Evolutionary conservation across 2,888 invertebrate species (phyloP).

Genomic region (Blastobasis adustella): DNA sequence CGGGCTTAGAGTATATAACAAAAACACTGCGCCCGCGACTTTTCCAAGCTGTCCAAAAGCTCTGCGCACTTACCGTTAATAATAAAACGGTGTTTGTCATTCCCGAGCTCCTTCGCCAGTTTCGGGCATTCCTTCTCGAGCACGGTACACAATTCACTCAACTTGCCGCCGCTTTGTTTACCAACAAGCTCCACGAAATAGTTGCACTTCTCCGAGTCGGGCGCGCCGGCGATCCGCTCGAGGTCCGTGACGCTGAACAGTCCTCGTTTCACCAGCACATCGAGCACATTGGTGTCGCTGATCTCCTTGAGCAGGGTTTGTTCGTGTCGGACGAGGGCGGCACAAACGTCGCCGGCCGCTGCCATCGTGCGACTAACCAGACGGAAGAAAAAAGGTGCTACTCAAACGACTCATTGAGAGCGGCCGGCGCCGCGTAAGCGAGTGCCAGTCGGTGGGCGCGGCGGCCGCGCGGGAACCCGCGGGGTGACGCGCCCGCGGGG

Average conservation of each 20-base stretch:
- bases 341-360: constrained; percentile 72
- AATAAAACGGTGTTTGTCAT: constrained; percentile 71
- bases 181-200: constrained; percentile 77
- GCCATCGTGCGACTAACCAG: constrained; percentile 64
- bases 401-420: too few relatives aligned
- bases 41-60: too few relatives aligned
- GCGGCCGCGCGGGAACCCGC: too few relatives aligned
- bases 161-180: constrained; percentile 76
- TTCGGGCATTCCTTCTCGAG: constrained; percentile 78
- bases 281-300: constrained; percentile 76
- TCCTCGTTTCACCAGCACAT: constrained; percentile 78
- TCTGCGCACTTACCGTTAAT: constrained; percentile 49
- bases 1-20: too few relatives aligned
- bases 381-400: too few relatives aligned
- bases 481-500: too few relatives aligned
- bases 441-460: too few relatives aligned
- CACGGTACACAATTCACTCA: constrained; percentile 77
- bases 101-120: constrained; percentile 76
- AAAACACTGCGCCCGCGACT: too few relatives aligned
- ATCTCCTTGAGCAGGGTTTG: constrained; percentile 77
- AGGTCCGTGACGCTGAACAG: constrained; percentile 77
- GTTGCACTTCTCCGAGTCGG: constrained; percentile 71
- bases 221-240: constrained; percentile 66
- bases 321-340: constrained; percentile 77
- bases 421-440: too few relatives aligned